phyloP scores from a whole-genome alignment of 64 coral and sea anemone species.

The Acropora tenuis region DNA sequence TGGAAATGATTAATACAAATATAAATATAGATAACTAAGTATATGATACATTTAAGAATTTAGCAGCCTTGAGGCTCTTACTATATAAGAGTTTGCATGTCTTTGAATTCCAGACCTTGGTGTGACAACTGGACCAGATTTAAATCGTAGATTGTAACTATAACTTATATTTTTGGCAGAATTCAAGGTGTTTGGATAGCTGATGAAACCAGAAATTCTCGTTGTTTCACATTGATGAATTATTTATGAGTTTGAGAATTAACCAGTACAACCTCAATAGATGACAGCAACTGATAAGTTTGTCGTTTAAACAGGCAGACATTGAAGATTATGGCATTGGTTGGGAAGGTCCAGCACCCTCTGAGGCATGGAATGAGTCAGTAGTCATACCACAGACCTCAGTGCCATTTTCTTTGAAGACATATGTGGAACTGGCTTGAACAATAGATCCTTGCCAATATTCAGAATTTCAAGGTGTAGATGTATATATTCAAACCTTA shows the following conservation, averaged over 20 bases:
- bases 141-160: no score
- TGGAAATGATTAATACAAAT: no score
- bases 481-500: constrained; percentile 39
- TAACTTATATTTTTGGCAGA: not conserved
- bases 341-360: constrained; percentile 18
- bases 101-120: no score
- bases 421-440: constrained; percentile 2
- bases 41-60: no score
- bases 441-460: constrained; percentile 25
- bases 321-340: constrained; percentile 25
- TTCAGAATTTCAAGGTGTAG: constrained; percentile 39
- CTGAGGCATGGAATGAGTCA: constrained; percentile 1
- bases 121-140: no score
- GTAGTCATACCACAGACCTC: constrained; percentile 41
- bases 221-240: not conserved
- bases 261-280: not conserved
- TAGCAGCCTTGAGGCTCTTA: no score
- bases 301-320: constrained; percentile 5
- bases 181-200: not conserved
- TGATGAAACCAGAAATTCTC: not conserved
- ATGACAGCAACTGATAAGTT: not conserved
- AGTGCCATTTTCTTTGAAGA: constrained; percentile 37
- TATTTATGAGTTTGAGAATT: not conserved
- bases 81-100: no score
- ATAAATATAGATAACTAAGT: no score